A percentile compares a stretch with the other conserved stretches of the same genome.
These are phyloP conservation scores for Drosophila sulfurigaster DNA, from an alignment of 1,140 invertebrate species.

Conservation along the genomic window DNA sequence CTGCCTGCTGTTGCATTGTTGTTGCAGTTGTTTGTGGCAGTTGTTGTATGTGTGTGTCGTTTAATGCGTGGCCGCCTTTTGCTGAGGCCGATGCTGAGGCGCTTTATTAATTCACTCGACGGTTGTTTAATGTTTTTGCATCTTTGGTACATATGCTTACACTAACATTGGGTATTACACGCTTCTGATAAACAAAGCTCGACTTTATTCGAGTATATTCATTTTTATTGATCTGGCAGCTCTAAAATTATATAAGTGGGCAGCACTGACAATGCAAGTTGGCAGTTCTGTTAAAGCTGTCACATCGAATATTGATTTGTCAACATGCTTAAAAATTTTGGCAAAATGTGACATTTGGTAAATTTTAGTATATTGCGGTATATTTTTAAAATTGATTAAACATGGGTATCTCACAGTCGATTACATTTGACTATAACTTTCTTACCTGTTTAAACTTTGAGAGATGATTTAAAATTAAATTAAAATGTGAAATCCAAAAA, in stretches of 20 bases:
- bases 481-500: no score
- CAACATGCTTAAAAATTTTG: no score
- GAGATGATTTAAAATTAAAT: no score
- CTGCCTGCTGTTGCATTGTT: conserved; percentile 52
- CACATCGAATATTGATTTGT: no score
- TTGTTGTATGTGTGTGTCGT: conserved; percentile 59
- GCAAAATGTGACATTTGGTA: no score
- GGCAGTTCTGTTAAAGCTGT: not conserved
- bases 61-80: conserved; percentile 75
- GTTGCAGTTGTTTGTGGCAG: conserved; percentile 30
- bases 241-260: no score
- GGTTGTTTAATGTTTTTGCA: conserved; percentile 69
- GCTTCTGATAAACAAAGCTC: not conserved
- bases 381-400: no score
- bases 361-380: no score
- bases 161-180: not conserved
- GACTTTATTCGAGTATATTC: not conserved
- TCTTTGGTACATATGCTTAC: conserved; percentile 35
- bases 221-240: not conserved
- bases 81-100: conserved; percentile 34
- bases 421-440: no score
- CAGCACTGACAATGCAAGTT: not conserved
- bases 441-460: no score
- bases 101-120: conserved; percentile 82
- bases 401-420: no score